Base-by-base conservation (phyloP, 2,113 vertebrate genomes). In the Narcine bancroftii region DNA sequence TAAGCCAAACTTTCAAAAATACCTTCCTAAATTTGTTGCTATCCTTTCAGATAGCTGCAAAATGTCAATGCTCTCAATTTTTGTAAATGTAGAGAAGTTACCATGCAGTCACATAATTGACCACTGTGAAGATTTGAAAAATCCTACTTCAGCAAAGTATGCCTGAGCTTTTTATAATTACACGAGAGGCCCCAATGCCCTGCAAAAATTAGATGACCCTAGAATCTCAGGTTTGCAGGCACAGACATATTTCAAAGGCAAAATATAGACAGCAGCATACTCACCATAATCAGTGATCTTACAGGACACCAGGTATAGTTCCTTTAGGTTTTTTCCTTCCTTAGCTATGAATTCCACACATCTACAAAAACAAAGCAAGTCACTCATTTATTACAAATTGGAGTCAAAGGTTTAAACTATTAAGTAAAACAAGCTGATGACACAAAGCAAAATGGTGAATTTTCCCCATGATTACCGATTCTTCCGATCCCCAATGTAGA, bases 311-410 rank as follows among this genome's bases (percentile, higher is more conserved):
- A 99, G 96, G 93, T 99, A 99, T 33, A 99, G 96, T 94, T 99
- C 99, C 96, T 98, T 99, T 93, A 99, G 96, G 93, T 97, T 99
- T 92, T 95, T 95, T 56, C 99, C 99, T 95, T 99, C 99, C 96
- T 98, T 99, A 94, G 99, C 99, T 92, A 99, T 99, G 95, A 99
- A 98, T 95, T 99, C 99, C 95, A 99, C 99, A 95, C 99, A 99
- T 94, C 99, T 99, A 95, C 93, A 96, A 96, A 95, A 0, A 95
- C 65, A 11, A 45, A 94, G 95, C 29, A 69, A 91, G 10, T 6
- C 19, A 24, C 21, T 45, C 89, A 45, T 24, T 69, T 91, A 91
- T 69, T 91, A 91, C 39, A 91, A 91, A 91, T 91, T 91, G 87
- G 65, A 69, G 65, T 66, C 36, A 33, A 69, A 69, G 63, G 89